phyloP scores from a whole-genome alignment of 2,113 vertebrate genomes.

The Sceloporus tristichus region DNA sequence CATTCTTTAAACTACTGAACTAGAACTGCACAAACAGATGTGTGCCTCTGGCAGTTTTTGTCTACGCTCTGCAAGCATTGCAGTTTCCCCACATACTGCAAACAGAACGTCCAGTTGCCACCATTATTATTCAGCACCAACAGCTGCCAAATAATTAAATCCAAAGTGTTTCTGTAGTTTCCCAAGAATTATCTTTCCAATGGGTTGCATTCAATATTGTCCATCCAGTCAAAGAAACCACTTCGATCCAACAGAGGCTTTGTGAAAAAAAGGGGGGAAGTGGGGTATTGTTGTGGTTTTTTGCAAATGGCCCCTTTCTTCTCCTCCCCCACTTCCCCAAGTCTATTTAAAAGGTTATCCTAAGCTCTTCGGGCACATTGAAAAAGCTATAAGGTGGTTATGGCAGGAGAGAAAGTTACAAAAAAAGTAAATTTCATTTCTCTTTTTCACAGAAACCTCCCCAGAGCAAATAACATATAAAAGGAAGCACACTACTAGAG shows the following conservation, averaged over 20 bases:
- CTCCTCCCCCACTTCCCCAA: too few relatives aligned
- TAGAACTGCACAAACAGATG: conserved; percentile 72
- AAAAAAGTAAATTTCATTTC: not conserved
- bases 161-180: not conserved
- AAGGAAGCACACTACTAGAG: not conserved
- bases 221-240: not conserved
- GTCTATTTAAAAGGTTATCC: too few relatives aligned
- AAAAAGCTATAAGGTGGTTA: too few relatives aligned
- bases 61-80: conserved; percentile 11
- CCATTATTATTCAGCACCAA: not conserved
- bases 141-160: conserved; percentile 25
- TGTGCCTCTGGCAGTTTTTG: conserved; percentile 55
- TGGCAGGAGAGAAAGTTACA: too few relatives aligned
- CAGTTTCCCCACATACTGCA: conserved; percentile 8
- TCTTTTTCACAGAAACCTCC: too few relatives aligned
- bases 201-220: not conserved
- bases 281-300: too few relatives aligned
- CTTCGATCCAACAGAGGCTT: not conserved
- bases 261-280: not conserved
- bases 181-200: not conserved
- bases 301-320: too few relatives aligned
- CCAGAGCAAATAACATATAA: not conserved
- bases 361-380: too few relatives aligned
- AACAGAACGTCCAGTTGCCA: not conserved
- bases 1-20: conserved; percentile 77